Evolutionary conservation across 2,888 invertebrate species (phyloP), one percentile per base, ranked within the genome.

Genomic region (Itoplectis maculator): DNA sequence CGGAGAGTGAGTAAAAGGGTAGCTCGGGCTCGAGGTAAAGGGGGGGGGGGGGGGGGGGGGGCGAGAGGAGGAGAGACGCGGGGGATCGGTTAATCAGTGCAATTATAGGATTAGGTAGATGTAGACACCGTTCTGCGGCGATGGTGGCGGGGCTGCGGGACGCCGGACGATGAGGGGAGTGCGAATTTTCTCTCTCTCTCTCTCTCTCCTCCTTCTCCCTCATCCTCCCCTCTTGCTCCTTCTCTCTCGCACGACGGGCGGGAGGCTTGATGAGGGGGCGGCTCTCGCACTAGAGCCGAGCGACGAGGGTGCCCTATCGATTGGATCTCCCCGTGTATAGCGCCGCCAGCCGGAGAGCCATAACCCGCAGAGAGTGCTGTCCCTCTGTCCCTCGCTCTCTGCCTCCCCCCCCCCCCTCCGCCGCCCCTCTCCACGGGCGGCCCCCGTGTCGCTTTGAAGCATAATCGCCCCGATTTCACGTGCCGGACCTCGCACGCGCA

Each of bases 391-490:
- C 15, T 65, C 56, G 29, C 69, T 47, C 66, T 40, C 59, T n/a
- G n/a, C n/a, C n/a, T 29, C 5, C 29, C 5, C 2, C 3, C 29
- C 29, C 29, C 29, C 29, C 29, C 5, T 5, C 5, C 29, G 29
- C 29, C 29, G 2, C 29, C 29, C 29, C n/a, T n/a, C n/a, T n/a
- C 29, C 29, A 42, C 35, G 20, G 15, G n/a, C n/a, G n/a, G n/a
- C n/a, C n/a, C 59, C 47, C 18, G 47, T 47, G 49, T 86, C 84
- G 83, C 89, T 88, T 89, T 87, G 87, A 87, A 87, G 86, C 87
- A 87, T 88, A 88, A 88, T 88, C 86, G 87, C 86, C 85, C 86
- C 81, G 84, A 80, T 81, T 81, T 81, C 81, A 74, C 75, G 79
- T 75, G 78, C 77, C 79, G 74, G 78, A 78, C 72, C 72, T 59